These are phyloP conservation scores for Xerus inauris DNA, from an alignment of 2,113 vertebrate species.

Conservation along the genomic window DNA sequence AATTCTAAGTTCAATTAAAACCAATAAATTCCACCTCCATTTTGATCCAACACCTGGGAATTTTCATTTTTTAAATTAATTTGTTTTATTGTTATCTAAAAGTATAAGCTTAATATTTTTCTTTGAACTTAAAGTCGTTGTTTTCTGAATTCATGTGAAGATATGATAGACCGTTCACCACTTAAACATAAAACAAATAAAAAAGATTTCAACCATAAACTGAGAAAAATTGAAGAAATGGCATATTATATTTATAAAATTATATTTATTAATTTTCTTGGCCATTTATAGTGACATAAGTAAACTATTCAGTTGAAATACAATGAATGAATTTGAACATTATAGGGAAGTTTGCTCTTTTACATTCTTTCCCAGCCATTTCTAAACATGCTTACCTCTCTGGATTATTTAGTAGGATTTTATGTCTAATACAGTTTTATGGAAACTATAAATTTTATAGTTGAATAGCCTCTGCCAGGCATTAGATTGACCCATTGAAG, in stretches of 20 bases:
- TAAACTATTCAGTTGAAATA: background rate
- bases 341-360: background rate
- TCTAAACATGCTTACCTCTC: background rate
- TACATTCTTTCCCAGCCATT: background rate
- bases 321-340: slow-evolving; percentile 16
- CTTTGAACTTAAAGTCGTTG: background rate
- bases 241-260: background rate
- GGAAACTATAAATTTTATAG: slow-evolving; percentile 29
- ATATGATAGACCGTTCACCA: background rate
- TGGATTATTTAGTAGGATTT: background rate
- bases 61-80: slow-evolving; percentile 34
- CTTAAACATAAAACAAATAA: background rate
- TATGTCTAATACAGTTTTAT: background rate
- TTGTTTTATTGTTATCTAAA: background rate
- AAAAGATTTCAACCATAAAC: background rate
- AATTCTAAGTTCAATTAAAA: background rate
- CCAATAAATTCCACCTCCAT: background rate
- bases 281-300: slow-evolving; percentile 1
- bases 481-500: background rate
- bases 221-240: background rate
- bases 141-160: background rate
- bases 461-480: background rate
- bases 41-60: background rate
- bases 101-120: background rate
- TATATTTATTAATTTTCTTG: background rate